Conservation (phyloP, 1,140 invertebrate genomes). For the Solen grandis region DNA sequence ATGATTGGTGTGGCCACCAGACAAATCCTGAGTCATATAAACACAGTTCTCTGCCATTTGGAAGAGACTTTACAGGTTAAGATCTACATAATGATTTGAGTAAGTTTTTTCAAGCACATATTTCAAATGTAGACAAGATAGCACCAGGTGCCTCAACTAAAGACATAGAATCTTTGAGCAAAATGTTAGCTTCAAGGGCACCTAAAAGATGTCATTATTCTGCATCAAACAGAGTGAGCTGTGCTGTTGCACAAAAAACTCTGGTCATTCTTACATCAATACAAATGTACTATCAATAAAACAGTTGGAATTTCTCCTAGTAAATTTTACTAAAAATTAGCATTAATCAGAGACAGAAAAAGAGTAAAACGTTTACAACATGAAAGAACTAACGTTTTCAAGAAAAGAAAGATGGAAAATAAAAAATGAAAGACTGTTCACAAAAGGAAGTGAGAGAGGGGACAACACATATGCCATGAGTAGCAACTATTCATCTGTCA, state of each 20-base stretch:
- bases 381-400: not conserved
- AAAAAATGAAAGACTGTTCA: no score
- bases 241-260: not conserved
- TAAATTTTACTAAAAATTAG: not conserved
- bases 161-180: not conserved
- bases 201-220: not conserved
- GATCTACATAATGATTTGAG: not conserved
- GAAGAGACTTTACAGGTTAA: not conserved
- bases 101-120: not conserved
- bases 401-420: no score
- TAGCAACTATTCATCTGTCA: no score
- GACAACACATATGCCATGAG: no score
- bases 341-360: not conserved
- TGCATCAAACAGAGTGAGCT: not conserved
- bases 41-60: conserved; percentile 5
- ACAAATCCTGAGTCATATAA: not conserved
- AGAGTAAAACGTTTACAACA: not conserved
- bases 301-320: not conserved
- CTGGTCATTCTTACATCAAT: not conserved
- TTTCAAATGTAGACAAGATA: not conserved
- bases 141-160: not conserved
- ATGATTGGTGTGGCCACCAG: not conserved
- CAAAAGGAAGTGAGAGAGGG: no score
- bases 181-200: not conserved
- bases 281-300: not conserved